Base-by-base conservation (phyloP, 2,797 vertebrate species). In the Falco rusticolus region DNA sequence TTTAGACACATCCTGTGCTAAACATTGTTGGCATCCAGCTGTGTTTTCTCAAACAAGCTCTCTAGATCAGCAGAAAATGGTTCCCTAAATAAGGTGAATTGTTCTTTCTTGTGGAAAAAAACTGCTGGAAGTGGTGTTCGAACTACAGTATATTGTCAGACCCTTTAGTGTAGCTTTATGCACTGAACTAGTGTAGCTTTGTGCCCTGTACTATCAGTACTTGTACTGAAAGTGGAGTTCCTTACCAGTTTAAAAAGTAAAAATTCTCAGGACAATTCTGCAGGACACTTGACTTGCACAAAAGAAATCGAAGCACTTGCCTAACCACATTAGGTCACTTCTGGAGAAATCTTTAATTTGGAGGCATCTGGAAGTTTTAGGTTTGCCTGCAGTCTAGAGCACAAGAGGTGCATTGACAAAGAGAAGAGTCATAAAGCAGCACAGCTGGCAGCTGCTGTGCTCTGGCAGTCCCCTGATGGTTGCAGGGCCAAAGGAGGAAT, bases 101-200 rank as follows among this genome's bases (percentile, higher is more conserved):
- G 87, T 85, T 92, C 71, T 83, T 95, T 93, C 84, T 90, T 83
- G 81, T 92, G 93, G 80, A 84, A 86, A 87, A 94, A 78, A 56
- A 48, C 26, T n/a, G 41, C 47, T 68, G 78, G 31, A 87, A 90
- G 68, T 68, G 41, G 25, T 69, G 53, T 83, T 89, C 77, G 65
- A 87, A 51, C 34, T 48, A 21, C 57, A 54, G 13, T 68, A 5
- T 90, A 60, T 79, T 94, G 92, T 96, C 86, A 93, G 75, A 87
- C 53, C 54, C 90, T 93, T 96, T 93, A 89, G 60, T 77, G 81
- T 90, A 94, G 76, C 87, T 94, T 96, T 92, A 94, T 60, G 88
- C 90, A 81, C 60, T 91, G 90, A 97, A 87, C 79, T 94, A 83
- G 22, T 8, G 11, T 70, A 29, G 70, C 56, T 89, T 76, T 18